A percentile compares a stretch with the other conserved stretches of the same genome.
phyloP scores from a whole-genome alignment of 2,113 vertebrate genomes.

The Hypomesus transpacificus region DNA sequence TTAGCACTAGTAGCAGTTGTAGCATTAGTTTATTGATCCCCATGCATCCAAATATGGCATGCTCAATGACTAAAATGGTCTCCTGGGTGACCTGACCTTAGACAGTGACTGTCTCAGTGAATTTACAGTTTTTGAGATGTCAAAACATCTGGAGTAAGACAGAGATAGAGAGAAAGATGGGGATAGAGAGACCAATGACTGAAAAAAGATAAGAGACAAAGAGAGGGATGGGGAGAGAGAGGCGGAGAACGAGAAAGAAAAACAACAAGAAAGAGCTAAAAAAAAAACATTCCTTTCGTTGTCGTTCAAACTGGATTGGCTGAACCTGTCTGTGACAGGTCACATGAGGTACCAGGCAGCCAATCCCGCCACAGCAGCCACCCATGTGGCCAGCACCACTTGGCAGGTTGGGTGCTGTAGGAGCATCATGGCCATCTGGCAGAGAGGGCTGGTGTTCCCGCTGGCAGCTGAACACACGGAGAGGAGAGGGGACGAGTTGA shows the following conservation, averaged over 20 bases:
- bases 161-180: no score
- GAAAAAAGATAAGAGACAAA: no score
- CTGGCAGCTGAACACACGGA: constrained; percentile 51
- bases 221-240: no score
- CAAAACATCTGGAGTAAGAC: no score
- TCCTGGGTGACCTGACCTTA: no score
- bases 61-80: no score
- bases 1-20: no score
- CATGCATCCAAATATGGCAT: no score
- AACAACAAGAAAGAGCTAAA: background rate
- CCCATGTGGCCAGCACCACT: constrained; percentile 70
- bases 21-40: no score
- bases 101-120: no score
- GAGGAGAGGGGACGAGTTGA: constrained; percentile 2
- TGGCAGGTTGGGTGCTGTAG: constrained; percentile 73
- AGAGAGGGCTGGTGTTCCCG: constrained; percentile 65
- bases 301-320: background rate
- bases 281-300: background rate
- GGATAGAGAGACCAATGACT: no score
- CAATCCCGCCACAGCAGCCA: constrained; percentile 72
- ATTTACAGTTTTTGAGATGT: no score
- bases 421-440: constrained; percentile 53
- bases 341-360: constrained; percentile 84
- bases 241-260: background rate
- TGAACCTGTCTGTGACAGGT: constrained; percentile 34